These are phyloP conservation scores for Synaphobranchus kaupii DNA, from an alignment of 2,797 vertebrate species.

Conservation along the genomic window DNA sequence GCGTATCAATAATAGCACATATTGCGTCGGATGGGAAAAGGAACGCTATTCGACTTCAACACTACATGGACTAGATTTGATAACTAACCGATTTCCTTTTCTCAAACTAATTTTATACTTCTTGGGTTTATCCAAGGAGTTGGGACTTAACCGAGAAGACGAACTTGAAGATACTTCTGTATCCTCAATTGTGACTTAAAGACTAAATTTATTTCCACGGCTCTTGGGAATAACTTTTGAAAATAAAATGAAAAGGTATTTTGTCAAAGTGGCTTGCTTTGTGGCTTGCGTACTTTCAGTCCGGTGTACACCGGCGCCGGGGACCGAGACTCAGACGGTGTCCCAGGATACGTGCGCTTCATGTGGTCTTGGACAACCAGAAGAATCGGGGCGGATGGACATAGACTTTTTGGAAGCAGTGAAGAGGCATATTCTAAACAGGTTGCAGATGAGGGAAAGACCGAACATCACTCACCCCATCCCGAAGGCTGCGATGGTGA, in stretches of 20 bases:
- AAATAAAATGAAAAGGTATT: constrained; percentile 65
- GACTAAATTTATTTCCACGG: constrained; percentile 32
- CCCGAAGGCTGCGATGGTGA: constrained; percentile 94
- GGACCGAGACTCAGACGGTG: constrained; percentile 65
- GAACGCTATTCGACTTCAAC: not conserved
- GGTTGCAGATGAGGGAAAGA: constrained; percentile 90
- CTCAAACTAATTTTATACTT: constrained; percentile 14
- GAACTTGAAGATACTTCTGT: constrained; percentile 31
- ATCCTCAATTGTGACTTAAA: constrained; percentile 17
- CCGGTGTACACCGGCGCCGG: constrained; percentile 68
- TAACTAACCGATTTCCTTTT: constrained; percentile 7
- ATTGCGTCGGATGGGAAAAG: constrained; percentile 9
- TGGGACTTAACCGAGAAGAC: constrained; percentile 40
- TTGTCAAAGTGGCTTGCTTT: constrained; percentile 56
- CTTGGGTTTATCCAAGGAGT: not conserved
- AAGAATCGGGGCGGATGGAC: constrained; percentile 82
- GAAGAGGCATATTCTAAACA: constrained; percentile 92
- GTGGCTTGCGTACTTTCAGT: constrained; percentile 65
- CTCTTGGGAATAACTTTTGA: constrained; percentile 33
- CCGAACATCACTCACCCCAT: constrained; percentile 97
- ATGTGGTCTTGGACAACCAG: constrained; percentile 83
- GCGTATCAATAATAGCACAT: not conserved
- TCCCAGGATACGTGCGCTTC: constrained; percentile 86
- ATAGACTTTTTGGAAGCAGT: constrained; percentile 93
- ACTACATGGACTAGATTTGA: constrained; percentile 26